Evolutionary conservation across 2,888 invertebrate species (phyloP).

Genomic region (Belgica antarctica): DNA sequence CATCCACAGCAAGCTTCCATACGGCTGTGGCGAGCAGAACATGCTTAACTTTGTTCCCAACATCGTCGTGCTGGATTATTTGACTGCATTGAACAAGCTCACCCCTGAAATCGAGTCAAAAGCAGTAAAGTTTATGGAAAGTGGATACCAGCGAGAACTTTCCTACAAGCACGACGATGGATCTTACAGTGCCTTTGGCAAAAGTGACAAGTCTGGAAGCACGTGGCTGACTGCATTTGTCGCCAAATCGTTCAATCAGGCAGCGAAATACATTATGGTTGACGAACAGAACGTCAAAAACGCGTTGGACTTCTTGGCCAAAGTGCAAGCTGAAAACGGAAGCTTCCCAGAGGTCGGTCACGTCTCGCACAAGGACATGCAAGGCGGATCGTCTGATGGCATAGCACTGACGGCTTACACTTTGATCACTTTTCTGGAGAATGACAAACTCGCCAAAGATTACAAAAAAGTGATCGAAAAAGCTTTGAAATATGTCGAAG

Average conservation of each 20-base stretch:
- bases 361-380: constrained; percentile 65
- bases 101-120: constrained; percentile 65
- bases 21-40: constrained; percentile 72
- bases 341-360: constrained; percentile 73
- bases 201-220: constrained; percentile 59
- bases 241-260: constrained; percentile 67
- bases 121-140: constrained; percentile 54
- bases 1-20: constrained; percentile 62
- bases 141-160: constrained; percentile 76
- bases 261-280: constrained; percentile 64
- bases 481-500: constrained; percentile 69
- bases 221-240: constrained; percentile 77
- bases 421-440: constrained; percentile 66
- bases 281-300: constrained; percentile 63
- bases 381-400: constrained; percentile 68
- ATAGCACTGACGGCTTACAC: constrained; percentile 73
- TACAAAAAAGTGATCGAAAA: constrained; percentile 68
- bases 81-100: constrained; percentile 66
- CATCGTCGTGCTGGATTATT: constrained; percentile 65
- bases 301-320: constrained; percentile 67
- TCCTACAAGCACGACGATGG: constrained; percentile 73
- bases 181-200: constrained; percentile 79
- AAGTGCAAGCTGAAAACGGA: constrained; percentile 67
- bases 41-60: constrained; percentile 67
- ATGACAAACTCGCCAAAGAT: constrained; percentile 49